Conservation (phyloP, 2,888 invertebrate genomes). For the Balanococcus diminutus region DNA sequence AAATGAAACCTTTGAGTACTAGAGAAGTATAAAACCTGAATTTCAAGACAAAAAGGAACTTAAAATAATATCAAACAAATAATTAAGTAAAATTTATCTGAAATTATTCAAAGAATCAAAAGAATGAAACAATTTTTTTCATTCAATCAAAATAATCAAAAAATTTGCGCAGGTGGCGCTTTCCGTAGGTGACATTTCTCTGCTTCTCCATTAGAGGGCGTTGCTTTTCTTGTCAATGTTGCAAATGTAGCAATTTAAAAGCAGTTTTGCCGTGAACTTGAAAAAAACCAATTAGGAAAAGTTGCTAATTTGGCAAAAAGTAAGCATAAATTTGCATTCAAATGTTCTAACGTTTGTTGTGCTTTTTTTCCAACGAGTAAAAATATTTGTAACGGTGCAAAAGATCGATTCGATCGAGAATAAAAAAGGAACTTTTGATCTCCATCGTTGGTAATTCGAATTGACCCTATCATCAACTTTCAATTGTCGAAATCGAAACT, state of each 20-base stretch:
- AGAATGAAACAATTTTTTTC: too few relatives aligned
- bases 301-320: not conserved
- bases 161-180: not conserved
- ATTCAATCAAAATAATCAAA: not conserved
- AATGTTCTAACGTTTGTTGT: not conserved
- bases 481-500: constrained; percentile 35
- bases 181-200: too few relatives aligned
- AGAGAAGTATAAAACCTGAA: too few relatives aligned
- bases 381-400: not conserved
- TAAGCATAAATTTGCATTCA: not conserved
- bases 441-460: not conserved
- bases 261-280: not conserved
- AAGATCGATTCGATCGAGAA: not conserved
- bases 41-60: too few relatives aligned
- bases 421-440: not conserved
- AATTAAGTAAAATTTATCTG: too few relatives aligned
- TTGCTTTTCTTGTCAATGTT: not conserved
- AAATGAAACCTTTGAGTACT: too few relatives aligned
- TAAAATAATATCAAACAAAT: too few relatives aligned
- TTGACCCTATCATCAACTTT: constrained; percentile 29
- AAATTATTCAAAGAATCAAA: too few relatives aligned
- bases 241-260: not conserved
- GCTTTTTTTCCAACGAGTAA: not conserved
- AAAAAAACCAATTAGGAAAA: not conserved
- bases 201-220: too few relatives aligned